These are phyloP conservation scores for Tyrannus savana DNA, from an alignment of 2,113 vertebrate genomes.

Conservation along the genomic window DNA sequence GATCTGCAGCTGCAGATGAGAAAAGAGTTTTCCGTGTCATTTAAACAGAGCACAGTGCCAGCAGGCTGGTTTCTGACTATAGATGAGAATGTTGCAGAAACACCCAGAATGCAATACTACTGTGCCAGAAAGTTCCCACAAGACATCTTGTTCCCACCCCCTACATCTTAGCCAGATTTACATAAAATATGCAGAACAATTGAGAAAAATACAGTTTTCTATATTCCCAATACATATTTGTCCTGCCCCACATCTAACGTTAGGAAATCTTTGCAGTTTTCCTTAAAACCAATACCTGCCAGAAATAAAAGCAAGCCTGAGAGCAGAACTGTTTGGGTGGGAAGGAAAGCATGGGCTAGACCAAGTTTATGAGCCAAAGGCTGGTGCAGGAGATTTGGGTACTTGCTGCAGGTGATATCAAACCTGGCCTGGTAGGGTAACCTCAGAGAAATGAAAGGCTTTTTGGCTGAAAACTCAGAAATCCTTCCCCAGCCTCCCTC, in stretches of 20 bases:
- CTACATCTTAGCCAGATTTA: neutral
- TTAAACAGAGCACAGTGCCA: neutral
- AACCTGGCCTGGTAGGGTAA: neutral
- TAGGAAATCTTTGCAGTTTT: neutral
- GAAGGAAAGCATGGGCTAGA: neutral
- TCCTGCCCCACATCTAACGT: neutral
- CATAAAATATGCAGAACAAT: neutral
- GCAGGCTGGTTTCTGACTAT: neutral
- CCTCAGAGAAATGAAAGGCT: neutral
- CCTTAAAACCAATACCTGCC: neutral
- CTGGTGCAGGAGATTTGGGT: neutral
- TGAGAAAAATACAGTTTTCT: neutral
- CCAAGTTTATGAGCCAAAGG: neutral
- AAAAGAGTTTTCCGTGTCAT: neutral
- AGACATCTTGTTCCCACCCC: neutral
- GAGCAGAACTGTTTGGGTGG: neutral
- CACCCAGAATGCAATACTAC: neutral
- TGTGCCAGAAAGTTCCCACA: neutral
- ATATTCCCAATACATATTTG: neutral
- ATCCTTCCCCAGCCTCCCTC: neutral
- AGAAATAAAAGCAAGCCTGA: neutral
- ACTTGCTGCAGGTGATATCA: neutral
- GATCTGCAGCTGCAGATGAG: slow-evolving; percentile 87
- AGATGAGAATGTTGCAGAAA: neutral
- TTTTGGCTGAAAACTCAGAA: neutral